These are phyloP conservation scores for Excalfactoria chinensis DNA, from an alignment of 2,113 vertebrate genomes.

Conservation along the genomic window DNA sequence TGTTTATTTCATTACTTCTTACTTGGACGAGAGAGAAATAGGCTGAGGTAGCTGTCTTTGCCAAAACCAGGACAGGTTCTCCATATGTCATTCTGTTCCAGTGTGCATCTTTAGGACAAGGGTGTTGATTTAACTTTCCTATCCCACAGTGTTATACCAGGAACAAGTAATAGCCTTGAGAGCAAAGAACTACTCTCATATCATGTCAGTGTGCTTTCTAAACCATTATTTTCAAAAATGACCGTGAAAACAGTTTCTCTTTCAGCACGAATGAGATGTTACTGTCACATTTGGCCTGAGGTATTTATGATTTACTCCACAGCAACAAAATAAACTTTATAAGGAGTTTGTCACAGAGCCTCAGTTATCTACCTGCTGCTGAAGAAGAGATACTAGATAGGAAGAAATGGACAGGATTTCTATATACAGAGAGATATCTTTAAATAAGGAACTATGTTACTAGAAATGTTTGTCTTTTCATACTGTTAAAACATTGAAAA, in stretches of 20 bases:
- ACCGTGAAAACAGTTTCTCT: slow-evolving; percentile 42
- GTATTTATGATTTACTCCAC: slow-evolving; percentile 18
- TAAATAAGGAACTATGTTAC: slow-evolving; percentile 10
- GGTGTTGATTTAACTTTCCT: not conserved
- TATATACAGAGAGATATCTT: not conserved
- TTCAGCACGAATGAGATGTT: not conserved
- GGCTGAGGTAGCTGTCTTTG: not conserved
- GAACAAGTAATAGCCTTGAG: slow-evolving; percentile 17
- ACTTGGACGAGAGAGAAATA: not conserved
- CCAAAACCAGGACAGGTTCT: not conserved
- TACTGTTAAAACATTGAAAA: slow-evolving; percentile 62
- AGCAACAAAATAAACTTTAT: slow-evolving; percentile 16
- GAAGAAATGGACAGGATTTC: not conserved
- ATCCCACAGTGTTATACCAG: not conserved
- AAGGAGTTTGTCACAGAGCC: slow-evolving; percentile 33
- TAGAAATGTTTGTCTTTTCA: slow-evolving; percentile 50
- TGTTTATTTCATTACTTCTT: slow-evolving; percentile 18
- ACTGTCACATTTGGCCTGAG: not conserved
- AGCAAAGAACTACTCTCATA: slow-evolving; percentile 7
- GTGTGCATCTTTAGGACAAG: not conserved
- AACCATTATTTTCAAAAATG: slow-evolving; percentile 41
- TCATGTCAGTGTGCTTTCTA: not conserved
- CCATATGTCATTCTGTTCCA: not conserved
- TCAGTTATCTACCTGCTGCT: not conserved
- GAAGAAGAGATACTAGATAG: not conserved